phyloP scores from a whole-genome alignment of 2,888 invertebrate species.

The Artemia sp. region DNA sequence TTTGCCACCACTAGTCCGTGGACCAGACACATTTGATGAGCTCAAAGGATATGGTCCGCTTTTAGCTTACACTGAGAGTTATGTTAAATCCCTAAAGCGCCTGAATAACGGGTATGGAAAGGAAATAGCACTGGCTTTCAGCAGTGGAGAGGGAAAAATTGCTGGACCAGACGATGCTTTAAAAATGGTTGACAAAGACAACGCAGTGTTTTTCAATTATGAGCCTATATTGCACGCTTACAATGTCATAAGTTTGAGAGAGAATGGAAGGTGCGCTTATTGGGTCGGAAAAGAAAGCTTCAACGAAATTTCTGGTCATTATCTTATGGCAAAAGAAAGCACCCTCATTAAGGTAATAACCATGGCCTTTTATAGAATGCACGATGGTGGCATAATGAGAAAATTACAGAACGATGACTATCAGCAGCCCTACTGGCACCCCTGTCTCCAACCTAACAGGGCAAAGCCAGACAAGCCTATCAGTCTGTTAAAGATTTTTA shows the following conservation, averaged over 20 bases:
- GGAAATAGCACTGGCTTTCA: neutral
- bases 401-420: too few relatives aligned
- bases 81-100: neutral
- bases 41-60: neutral
- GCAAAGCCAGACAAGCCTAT: too few relatives aligned
- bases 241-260: neutral
- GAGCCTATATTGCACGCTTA: neutral
- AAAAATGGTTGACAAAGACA: neutral
- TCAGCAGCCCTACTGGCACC: too few relatives aligned
- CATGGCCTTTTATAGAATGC: neutral
- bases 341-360: neutral
- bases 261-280: neutral
- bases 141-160: neutral
- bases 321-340: slow-evolving; percentile 3
- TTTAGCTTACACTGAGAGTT: neutral
- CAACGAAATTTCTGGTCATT: neutral
- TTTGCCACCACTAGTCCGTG: neutral
- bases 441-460: too few relatives aligned
- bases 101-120: neutral
- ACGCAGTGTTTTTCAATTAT: neutral
- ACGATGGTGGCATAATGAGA: slow-evolving; percentile 4
- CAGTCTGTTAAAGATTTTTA: too few relatives aligned
- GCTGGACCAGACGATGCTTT: neutral
- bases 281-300: slow-evolving; percentile 12
- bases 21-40: slow-evolving; percentile 2